Evolutionary conservation across 2,797 vertebrate genomes (phyloP), one percentile per base, ranked within the genome.

Genomic region (Agapornis canus): DNA sequence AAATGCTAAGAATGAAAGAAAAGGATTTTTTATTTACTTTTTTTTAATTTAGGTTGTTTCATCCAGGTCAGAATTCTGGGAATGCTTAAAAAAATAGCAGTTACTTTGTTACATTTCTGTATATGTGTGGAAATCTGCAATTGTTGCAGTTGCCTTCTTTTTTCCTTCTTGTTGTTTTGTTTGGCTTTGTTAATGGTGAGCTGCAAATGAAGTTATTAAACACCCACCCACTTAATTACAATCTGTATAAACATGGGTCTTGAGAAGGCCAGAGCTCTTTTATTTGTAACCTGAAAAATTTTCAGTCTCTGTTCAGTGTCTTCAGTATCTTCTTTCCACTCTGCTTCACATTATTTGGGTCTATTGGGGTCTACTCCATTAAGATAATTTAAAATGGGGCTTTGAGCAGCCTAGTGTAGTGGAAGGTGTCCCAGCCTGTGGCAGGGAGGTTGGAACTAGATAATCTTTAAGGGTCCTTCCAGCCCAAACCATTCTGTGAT

Each of bases 201-300:
- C 88, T 94, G 69, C 89, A 90, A 95, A 65, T 89, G 79, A 87
- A 95, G 82, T 42, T 3, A 87, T 81, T 92, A 82, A 83, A 93
- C 86, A 92, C 96, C 86, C 79, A 85, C 22, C 57, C 82, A 64
- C 60, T 91, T 85, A 82, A 89, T 93, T 65, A 89, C 79, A 81
- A 32, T 87, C 81, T 86, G 49, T 72, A 10, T 89, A 93, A 95
- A 94, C 85, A 78, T 11, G 48, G 48, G 14, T 26, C 45, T 64
- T 91, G 40, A 84, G 80, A 91, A 72, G 21, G 40, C 66, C 43
- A 47, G 16, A 13, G 31, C 56, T 79, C 59, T 86, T 54, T 48
- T 42, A 63, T 17, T 75, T 89, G 85, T 83, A 81, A 84, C 81
- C 63, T 86, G 52, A 79, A 83, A 72, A 32, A 29, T 37, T 49